Percentiles rank a stretch among this genome's conserved stretches.
Evolutionary conservation across 2,888 invertebrate genomes (phyloP).

Genomic region (Brassicogethes aeneus): DNA sequence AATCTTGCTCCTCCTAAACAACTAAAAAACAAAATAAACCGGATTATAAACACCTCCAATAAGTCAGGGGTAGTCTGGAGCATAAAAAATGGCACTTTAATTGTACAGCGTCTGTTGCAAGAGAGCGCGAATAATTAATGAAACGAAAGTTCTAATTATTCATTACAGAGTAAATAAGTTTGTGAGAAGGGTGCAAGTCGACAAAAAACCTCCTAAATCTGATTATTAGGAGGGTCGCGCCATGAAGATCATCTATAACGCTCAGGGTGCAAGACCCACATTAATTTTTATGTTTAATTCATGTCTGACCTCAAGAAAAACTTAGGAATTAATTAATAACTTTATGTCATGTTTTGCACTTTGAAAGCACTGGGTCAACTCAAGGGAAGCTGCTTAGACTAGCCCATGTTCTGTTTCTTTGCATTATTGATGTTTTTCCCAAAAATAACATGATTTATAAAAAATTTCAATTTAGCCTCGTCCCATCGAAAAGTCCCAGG

Average conservation of each 20-base stretch:
- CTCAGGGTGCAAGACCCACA: not conserved
- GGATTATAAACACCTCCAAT: not conserved
- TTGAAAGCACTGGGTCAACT: too few relatives aligned
- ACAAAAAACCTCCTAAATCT: not conserved
- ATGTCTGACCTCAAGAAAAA: too few relatives aligned
- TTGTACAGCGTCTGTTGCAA: not conserved
- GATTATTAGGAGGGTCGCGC: not conserved
- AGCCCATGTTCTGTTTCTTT: too few relatives aligned
- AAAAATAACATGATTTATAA: too few relatives aligned
- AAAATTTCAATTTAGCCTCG: too few relatives aligned
- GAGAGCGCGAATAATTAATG: not conserved
- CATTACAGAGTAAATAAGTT: not conserved
- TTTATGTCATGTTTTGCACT: too few relatives aligned
- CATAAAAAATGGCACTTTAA: not conserved
- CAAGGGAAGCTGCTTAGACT: too few relatives aligned
- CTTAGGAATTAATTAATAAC: too few relatives aligned
- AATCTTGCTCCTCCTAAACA: too few relatives aligned
- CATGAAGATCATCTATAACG: not conserved
- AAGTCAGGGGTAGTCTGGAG: not conserved
- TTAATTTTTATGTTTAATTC: not conserved
- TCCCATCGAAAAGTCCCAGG: too few relatives aligned
- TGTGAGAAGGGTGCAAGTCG: not conserved
- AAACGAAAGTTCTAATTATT: not conserved
- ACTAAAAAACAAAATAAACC: too few relatives aligned
- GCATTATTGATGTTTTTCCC: too few relatives aligned